A percentile compares a stretch with the other conserved stretches of the same genome.
phyloP scores from a whole-genome alignment of 2,888 invertebrate species.

The Leptinotarsa juncta region DNA sequence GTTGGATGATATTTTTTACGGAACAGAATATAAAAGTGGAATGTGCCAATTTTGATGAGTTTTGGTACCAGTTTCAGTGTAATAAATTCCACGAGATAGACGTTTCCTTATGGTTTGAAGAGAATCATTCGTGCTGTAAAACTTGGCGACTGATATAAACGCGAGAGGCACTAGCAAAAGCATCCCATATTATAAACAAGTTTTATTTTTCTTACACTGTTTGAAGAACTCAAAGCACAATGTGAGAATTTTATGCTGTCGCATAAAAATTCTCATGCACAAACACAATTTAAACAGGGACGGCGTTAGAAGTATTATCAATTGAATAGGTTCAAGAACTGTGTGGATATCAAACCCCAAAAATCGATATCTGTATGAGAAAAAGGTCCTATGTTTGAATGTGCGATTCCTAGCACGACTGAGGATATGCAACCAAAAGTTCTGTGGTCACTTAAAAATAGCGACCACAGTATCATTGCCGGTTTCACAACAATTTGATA shows the following conservation, averaged over 20 bases:
- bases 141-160: constrained; percentile 12
- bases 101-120: constrained; percentile 8
- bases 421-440: no score
- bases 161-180: constrained; percentile 12
- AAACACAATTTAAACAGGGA: not conserved
- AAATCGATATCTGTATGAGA: no score
- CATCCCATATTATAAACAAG: constrained; percentile 9
- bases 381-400: no score
- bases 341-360: no score
- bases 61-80: not conserved
- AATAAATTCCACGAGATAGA: constrained; percentile 3
- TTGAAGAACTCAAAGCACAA: constrained; percentile 3
- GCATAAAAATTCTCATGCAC: not conserved
- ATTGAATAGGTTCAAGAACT: no score
- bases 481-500: no score
- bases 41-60: not conserved
- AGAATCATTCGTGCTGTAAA: constrained; percentile 18
- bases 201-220: constrained; percentile 15
- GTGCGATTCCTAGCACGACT: no score
- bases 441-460: no score
- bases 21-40: not conserved
- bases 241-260: constrained; percentile 4
- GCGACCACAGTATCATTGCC: no score
- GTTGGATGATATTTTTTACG: not conserved
- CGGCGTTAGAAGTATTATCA: not conserved